phyloP scores from a whole-genome alignment of 2,888 invertebrate genomes.

The Phengaris arion region DNA sequence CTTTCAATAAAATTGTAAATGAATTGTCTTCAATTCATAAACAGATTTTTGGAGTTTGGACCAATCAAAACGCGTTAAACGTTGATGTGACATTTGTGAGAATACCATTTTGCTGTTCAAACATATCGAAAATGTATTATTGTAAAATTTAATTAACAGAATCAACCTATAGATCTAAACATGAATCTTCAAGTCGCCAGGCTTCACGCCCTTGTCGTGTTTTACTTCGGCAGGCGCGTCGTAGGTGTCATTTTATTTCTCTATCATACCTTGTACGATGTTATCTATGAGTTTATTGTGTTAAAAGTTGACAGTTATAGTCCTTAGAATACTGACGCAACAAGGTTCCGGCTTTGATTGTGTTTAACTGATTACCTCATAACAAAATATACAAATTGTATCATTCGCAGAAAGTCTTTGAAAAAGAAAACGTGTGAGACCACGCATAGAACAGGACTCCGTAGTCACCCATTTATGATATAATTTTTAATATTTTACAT shows the following conservation, averaged over 20 bases:
- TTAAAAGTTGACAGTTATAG: background rate
- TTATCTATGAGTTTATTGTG: conserved; percentile 22
- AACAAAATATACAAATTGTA: background rate
- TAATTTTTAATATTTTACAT: no score
- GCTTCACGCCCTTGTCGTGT: conserved; percentile 5
- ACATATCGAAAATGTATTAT: no score
- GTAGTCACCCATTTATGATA: no score
- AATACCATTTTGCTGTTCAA: no score
- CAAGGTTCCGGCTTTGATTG: background rate
- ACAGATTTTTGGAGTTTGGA: no score
- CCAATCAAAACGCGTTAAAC: no score
- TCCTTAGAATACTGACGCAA: conserved; percentile 5
- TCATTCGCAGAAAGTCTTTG: background rate
- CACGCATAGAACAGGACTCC: no score
- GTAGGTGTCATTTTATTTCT: conserved; percentile 25
- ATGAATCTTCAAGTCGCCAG: background rate
- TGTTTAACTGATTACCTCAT: background rate
- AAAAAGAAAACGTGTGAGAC: background rate
- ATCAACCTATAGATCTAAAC: background rate
- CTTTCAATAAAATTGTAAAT: no score
- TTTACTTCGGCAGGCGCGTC: background rate
- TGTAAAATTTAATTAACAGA: no score
- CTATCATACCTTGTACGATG: conserved; percentile 18
- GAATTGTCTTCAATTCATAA: no score
- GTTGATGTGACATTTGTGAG: no score